Base-by-base conservation (phyloP, 1,140 invertebrate genomes). In the Episyrphus balteatus region DNA sequence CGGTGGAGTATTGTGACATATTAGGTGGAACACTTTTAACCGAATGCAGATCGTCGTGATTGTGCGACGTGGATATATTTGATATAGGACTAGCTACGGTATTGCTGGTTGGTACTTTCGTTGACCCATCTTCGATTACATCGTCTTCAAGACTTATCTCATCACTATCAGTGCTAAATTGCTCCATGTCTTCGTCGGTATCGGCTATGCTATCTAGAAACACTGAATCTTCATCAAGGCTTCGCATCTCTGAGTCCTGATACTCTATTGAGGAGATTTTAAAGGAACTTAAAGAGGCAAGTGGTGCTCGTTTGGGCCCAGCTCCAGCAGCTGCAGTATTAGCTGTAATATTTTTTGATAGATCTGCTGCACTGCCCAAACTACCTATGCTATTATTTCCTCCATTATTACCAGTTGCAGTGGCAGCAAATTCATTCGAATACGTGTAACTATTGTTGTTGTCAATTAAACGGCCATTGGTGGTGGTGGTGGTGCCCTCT, bases 91-190 rank as follows among this genome's bases (percentile, higher is more conserved):
- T 26, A 26, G 21, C 21, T 26, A 26, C 21, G 21, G 21, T 26
- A 26, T 5, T 26, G 21, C 21, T 26, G 21, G 21, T 26, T 26
- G 21, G 21, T 26, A 26, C 40, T 10, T n/a, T n/a, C 15, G 13
- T n/a, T 37, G 36, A 10, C 13, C 13, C 13, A 10, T 17, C 36
- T 14, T n/a, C 36, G 15, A 17, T 17, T 3, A 3, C 36, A 17
- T 37, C 36, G 13, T n/a, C 42, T 13, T 44, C 36, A 12, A 50
- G 45, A 38, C 52, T 53, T 55, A 59, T 69, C 34, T 75, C 77
- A 47, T 85, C 84, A 55, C 82, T 86, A 58, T 87, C 84, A 26
- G 83, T 87, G 37, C 83, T 85, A 59, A 86, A 82, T 50, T 83
- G 82, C 51, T 84, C 83, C 46, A 86, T 80, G 61, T 86, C 84